Percentiles rank a stretch among this genome's conserved stretches.
These are phyloP conservation scores for Helostoma temminkii DNA, from an alignment of 2,797 vertebrate genomes.

Conservation along the genomic window DNA sequence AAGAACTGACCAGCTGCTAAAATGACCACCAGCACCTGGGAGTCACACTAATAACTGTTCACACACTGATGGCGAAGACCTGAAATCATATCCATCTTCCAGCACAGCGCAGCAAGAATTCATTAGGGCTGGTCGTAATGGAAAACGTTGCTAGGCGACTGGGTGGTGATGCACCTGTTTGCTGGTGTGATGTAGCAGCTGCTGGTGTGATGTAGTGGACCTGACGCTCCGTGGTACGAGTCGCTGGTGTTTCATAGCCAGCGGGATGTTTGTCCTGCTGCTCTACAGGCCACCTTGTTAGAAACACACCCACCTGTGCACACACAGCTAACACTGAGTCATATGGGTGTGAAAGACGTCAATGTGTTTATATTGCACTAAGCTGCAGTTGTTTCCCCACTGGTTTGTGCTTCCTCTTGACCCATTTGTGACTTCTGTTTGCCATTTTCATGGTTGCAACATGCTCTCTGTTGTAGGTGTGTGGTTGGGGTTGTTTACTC, in stretches of 20 bases:
- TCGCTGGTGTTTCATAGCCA: slow-evolving; percentile 12
- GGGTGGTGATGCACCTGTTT: slow-evolving; percentile 18
- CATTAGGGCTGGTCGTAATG: slow-evolving; percentile 46
- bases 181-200: slow-evolving; percentile 43
- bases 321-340: slow-evolving; percentile 9
- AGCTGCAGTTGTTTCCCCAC: background rate
- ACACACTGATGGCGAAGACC: slow-evolving; percentile 2
- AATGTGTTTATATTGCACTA: background rate
- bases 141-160: slow-evolving; percentile 72
- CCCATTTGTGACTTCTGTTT: no score
- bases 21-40: background rate
- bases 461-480: no score
- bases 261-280: background rate
- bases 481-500: no score
- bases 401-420: background rate
- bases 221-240: background rate
- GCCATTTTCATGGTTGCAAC: no score
- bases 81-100: slow-evolving; percentile 15
- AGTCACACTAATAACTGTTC: slow-evolving; percentile 1
- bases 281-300: slow-evolving; percentile 14
- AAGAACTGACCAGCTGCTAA: background rate
- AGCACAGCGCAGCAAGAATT: slow-evolving; percentile 28
- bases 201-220: slow-evolving; percentile 23
- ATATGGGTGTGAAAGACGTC: slow-evolving; percentile 19
- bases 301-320: background rate